Percentiles rank a stretch among this genome's conserved stretches.
Evolutionary conservation across 2,888 invertebrate species (phyloP).

Genomic region (Hymenopus coronatus): DNA sequence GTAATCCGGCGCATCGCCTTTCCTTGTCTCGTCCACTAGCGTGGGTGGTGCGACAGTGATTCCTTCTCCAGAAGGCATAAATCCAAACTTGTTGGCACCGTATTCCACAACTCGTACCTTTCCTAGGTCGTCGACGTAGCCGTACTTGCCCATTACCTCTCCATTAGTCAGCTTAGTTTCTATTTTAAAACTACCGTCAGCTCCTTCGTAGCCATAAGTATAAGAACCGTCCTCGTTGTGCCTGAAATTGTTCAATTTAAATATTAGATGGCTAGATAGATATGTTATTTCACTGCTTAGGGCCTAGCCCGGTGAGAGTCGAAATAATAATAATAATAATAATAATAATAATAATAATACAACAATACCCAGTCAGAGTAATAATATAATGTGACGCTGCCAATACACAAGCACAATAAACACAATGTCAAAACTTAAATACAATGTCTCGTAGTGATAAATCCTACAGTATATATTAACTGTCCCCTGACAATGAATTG

Average conservation of each 20-base stretch:
- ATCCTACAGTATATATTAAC: too few species aligned
- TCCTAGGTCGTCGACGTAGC: slow-evolving; percentile 80
- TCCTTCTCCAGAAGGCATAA: slow-evolving; percentile 82
- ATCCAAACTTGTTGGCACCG: slow-evolving; percentile 83
- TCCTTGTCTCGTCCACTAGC: slow-evolving; percentile 47
- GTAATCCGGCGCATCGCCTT: slow-evolving; percentile 28
- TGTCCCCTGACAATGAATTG: too few species aligned
- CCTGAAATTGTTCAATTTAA: slow-evolving; percentile 46
- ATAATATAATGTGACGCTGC: too few species aligned
- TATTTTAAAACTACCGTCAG: slow-evolving; percentile 86
- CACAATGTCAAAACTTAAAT: too few species aligned
- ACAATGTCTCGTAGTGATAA: too few species aligned
- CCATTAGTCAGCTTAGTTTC: slow-evolving; percentile 79
- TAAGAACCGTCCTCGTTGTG: slow-evolving; percentile 89
- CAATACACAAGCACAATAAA: too few species aligned
- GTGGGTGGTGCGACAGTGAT: slow-evolving; percentile 67
- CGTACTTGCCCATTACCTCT: slow-evolving; percentile 87
- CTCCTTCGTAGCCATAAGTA: slow-evolving; percentile 86
- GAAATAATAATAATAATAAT: too few species aligned
- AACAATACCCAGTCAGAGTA: too few species aligned
- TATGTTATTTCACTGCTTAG: too few species aligned
- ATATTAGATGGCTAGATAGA: too few species aligned
- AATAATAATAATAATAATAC: too few species aligned
- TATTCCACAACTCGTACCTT: slow-evolving; percentile 83
- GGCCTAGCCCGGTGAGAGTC: too few species aligned